A percentile compares a stretch with the other conserved stretches of the same genome.
Evolutionary conservation across 1,140 invertebrate genomes (phyloP).

Genomic region (Pteromalus puparum): DNA sequence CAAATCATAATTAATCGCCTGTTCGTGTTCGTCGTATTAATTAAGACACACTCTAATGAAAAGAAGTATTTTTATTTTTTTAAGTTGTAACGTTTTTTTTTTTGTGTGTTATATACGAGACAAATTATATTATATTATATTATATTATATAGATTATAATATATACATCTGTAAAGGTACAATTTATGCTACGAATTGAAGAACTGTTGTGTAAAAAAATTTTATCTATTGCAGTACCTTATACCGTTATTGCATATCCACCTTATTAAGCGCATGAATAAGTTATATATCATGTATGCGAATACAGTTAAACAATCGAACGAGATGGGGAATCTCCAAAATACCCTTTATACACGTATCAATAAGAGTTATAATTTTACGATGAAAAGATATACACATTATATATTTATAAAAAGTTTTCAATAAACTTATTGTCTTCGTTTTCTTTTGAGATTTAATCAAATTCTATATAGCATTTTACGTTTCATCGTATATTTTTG

Average conservation of each 20-base stretch:
- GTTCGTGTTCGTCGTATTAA: conserved; percentile 47
- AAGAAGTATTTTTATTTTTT: conserved; percentile 47
- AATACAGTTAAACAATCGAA: background rate
- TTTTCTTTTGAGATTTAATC: conserved; percentile 9
- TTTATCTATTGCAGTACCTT: conserved; percentile 11
- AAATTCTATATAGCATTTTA: background rate
- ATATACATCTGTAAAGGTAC: conserved; percentile 42
- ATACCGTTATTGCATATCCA: conserved; percentile 25
- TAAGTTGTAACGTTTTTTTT: conserved; percentile 9
- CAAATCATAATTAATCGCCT: conserved; percentile 48
- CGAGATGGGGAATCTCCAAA: conserved; percentile 10
- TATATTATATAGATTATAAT: conserved; percentile 13
- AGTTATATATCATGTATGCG: background rate
- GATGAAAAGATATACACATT: conserved; percentile 9
- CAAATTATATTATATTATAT: conserved; percentile 33
- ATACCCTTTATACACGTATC: conserved; percentile 5
- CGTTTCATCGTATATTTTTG: background rate
- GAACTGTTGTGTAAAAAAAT: conserved; percentile 11
- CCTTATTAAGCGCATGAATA: conserved; percentile 5
- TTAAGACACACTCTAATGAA: conserved; percentile 27
- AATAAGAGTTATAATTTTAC: conserved; percentile 23
- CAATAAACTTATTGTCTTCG: conserved; percentile 24
- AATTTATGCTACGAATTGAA: conserved; percentile 37
- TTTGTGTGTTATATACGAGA: conserved; percentile 7
- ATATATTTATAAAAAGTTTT: conserved; percentile 33